Evolutionary conservation across 2,113 vertebrate species (phyloP).

Genomic region (Ictalurus punctatus): DNA sequence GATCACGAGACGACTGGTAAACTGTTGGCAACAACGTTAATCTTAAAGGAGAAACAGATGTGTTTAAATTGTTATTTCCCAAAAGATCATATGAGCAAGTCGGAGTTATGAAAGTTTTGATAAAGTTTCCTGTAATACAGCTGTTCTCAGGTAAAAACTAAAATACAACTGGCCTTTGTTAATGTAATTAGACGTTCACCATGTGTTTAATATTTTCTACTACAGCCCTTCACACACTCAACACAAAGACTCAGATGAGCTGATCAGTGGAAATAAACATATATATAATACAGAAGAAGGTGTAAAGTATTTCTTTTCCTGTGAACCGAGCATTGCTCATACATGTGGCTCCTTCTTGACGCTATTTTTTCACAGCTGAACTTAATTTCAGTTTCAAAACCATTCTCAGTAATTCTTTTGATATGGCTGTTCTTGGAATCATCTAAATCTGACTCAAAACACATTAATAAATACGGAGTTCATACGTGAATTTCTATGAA

Average conservation of each 20-base stretch:
- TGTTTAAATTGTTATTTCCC: slow-evolving; percentile 12
- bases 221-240: neutral
- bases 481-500: neutral
- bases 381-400: neutral
- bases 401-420: neutral
- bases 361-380: neutral
- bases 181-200: neutral
- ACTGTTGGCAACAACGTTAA: neutral
- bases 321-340: neutral
- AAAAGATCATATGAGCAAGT: slow-evolving; percentile 31
- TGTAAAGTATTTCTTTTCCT: neutral
- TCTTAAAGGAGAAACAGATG: slow-evolving; percentile 26
- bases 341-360: neutral
- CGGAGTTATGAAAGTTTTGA: slow-evolving; percentile 13
- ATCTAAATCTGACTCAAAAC: neutral
- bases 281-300: neutral
- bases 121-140: slow-evolving; percentile 36
- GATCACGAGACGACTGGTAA: slow-evolving; percentile 15
- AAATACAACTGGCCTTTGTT: neutral
- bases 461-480: neutral
- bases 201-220: slow-evolving; percentile 40
- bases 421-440: slow-evolving; percentile 10
- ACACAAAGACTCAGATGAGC: neutral
- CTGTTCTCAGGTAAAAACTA: slow-evolving; percentile 1
- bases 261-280: neutral